Conservation (phyloP, 2,888 invertebrate genomes). For the Gastracanthus pulcherrimus region DNA sequence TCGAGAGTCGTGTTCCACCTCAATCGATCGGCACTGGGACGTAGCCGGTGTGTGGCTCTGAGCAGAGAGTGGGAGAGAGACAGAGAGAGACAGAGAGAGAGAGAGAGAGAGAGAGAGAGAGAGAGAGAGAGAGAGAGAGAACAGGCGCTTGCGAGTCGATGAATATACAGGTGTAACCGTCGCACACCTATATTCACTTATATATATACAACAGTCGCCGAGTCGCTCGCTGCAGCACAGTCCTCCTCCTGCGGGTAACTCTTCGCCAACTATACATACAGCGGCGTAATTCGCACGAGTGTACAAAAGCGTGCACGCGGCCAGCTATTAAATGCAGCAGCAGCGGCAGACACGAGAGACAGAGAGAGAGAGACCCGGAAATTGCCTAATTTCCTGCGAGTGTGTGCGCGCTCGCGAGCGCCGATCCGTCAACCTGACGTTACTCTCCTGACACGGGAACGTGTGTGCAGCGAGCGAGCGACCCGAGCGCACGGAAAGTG, state of each 20-base stretch:
- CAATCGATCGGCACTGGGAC: constrained; percentile 67
- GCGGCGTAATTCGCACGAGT: not conserved
- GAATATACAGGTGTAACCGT: constrained; percentile 12
- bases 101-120: constrained; percentile 9
- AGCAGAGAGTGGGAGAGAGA: not conserved
- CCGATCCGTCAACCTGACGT: constrained; percentile 77
- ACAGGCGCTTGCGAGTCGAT: constrained; percentile 1
- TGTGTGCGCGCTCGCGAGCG: constrained; percentile 75
- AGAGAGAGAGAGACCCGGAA: constrained; percentile 68
- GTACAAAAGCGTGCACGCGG: not conserved
- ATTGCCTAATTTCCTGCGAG: constrained; percentile 77
- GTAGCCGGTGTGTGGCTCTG: constrained; percentile 40
- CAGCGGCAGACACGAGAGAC: constrained; percentile 14
- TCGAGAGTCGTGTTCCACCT: constrained; percentile 60
- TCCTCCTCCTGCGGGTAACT: no score
- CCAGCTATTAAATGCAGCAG: constrained; percentile 37
- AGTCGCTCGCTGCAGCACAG: no score
- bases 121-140: not conserved
- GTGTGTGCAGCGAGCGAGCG: no score
- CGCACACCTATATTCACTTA: constrained; percentile 1
- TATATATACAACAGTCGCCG: no score
- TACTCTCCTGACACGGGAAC: constrained; percentile 72
- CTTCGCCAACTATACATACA: not conserved
- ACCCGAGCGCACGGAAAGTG: not conserved
- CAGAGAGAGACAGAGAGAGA: constrained; percentile 5